Evolutionary conservation across 2,113 vertebrate genomes (phyloP).

Genomic region (Corvus cornix): DNA sequence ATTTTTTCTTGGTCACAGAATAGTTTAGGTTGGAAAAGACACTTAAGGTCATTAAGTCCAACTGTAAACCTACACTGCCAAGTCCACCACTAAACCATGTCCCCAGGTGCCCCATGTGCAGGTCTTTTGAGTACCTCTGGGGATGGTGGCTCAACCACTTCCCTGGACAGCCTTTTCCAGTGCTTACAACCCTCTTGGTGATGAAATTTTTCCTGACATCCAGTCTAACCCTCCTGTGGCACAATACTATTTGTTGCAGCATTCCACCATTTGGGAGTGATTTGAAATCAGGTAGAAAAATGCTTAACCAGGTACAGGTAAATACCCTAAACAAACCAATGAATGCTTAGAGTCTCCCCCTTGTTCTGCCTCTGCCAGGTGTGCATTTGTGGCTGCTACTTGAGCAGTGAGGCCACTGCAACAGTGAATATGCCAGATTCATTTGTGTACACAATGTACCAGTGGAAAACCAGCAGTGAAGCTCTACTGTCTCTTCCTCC

Average conservation of each 20-base stretch:
- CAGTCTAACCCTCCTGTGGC: not conserved
- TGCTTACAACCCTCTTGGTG: not conserved
- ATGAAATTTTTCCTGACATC: not conserved
- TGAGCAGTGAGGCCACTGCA: not conserved
- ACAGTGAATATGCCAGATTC: not conserved
- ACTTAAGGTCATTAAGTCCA: not conserved
- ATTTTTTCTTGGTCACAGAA: not conserved
- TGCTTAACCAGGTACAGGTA: not conserved
- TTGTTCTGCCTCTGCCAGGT: not conserved
- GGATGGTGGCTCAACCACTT: not conserved
- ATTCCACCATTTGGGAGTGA: not conserved
- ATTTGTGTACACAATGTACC: not conserved
- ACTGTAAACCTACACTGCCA: not conserved
- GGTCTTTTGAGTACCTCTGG: not conserved
- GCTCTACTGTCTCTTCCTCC: not conserved
- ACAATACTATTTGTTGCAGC: not conserved
- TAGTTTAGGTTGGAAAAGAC: not conserved
- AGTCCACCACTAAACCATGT: not conserved
- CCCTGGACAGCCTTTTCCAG: not conserved
- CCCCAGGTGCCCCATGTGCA: not conserved
- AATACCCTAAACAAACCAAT: not conserved
- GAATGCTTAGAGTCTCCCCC: not conserved
- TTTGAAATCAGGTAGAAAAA: not conserved
- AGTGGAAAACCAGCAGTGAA: not conserved
- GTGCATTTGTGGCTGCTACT: not conserved